These are phyloP conservation scores for Acheta domesticus DNA, from an alignment of 2,888 invertebrate species.

Conservation along the genomic window DNA sequence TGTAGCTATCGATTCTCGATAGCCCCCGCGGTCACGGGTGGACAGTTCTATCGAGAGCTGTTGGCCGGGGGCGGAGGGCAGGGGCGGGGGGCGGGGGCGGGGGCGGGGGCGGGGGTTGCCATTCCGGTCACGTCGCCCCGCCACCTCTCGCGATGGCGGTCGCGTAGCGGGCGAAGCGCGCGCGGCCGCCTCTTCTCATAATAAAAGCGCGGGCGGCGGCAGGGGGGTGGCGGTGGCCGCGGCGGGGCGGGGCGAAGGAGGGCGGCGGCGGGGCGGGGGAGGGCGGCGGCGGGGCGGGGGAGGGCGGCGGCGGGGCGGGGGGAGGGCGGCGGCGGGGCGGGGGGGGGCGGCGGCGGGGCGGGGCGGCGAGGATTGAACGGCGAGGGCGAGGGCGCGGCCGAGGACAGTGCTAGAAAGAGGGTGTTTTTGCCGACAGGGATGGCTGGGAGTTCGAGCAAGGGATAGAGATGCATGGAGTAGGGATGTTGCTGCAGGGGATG, in stretches of 20 bases:
- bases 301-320: background rate
- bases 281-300: background rate
- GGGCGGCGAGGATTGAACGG: background rate
- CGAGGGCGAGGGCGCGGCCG: too few relatives aligned
- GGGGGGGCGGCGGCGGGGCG: background rate
- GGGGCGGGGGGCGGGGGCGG: background rate
- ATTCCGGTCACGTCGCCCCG: background rate
- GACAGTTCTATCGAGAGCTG: conserved; percentile 6
- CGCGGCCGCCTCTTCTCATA: too few relatives aligned
- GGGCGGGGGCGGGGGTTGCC: background rate
- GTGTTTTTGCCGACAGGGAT: too few relatives aligned
- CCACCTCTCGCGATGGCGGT: background rate
- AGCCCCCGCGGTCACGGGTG: background rate
- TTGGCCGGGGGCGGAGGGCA: background rate
- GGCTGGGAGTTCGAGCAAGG: too few relatives aligned
- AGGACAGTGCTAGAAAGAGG: too few relatives aligned
- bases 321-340: background rate
- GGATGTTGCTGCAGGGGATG: too few relatives aligned
- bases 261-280: background rate
- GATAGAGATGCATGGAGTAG: too few relatives aligned
- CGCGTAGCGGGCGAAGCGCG: too few relatives aligned
- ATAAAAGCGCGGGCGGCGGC: background rate
- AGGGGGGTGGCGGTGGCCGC: background rate
- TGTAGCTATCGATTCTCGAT: conserved; percentile 18
- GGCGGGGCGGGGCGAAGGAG: background rate